These are phyloP conservation scores for Galeruca laticollis DNA, from an alignment of 2,888 invertebrate species.

Conservation along the genomic window DNA sequence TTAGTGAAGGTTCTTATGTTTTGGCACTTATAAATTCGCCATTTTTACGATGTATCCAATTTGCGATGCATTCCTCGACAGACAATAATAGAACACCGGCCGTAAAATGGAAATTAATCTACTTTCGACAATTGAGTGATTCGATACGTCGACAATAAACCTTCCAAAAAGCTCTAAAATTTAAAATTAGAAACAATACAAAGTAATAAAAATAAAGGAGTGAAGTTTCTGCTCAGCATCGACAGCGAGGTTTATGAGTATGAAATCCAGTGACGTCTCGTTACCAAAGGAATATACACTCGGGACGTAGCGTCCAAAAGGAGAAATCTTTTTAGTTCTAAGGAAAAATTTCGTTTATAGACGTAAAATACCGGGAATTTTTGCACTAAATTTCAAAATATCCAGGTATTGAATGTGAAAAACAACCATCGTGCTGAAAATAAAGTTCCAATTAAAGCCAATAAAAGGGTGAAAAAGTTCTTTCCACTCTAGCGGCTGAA, in stretches of 20 bases:
- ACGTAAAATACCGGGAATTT: too few relatives aligned
- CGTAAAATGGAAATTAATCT: constrained; percentile 32
- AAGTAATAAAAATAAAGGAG: constrained; percentile 15
- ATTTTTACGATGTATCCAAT: not conserved
- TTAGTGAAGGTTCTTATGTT: not conserved
- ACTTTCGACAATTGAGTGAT: constrained; percentile 18
- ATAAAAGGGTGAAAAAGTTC: too few relatives aligned
- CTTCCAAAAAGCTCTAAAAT: constrained; percentile 35
- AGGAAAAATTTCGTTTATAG: too few relatives aligned
- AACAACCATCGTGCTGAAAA: too few relatives aligned
- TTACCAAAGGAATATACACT: too few relatives aligned
- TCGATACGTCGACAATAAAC: constrained; percentile 23
- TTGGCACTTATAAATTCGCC: not conserved
- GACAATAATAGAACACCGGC: constrained; percentile 30
- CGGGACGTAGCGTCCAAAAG: too few relatives aligned
- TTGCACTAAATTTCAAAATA: too few relatives aligned
- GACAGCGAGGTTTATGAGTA: constrained; percentile 5
- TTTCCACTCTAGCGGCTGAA: too few relatives aligned
- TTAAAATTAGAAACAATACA: constrained; percentile 36
- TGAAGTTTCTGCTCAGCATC: constrained; percentile 10
- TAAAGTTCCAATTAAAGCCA: too few relatives aligned
- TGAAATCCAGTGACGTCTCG: constrained; percentile 12
- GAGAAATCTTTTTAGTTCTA: too few relatives aligned
- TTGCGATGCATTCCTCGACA: constrained; percentile 12
- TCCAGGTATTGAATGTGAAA: too few relatives aligned